A percentile compares a stretch with the other conserved stretches of the same genome.
phyloP scores from a whole-genome alignment of 2,113 vertebrate species.

The Pimephales promelas region DNA sequence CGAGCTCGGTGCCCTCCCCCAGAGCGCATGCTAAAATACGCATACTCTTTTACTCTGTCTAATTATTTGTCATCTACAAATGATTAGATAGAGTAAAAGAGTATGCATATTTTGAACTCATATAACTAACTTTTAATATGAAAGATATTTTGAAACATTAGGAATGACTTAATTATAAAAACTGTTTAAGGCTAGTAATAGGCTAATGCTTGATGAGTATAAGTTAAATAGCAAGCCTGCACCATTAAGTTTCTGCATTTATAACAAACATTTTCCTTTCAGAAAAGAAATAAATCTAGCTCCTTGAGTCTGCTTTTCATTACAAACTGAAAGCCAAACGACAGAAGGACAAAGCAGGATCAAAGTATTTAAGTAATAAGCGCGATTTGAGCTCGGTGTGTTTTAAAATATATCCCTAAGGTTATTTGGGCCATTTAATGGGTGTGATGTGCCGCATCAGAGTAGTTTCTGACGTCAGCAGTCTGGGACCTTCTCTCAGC shows the following conservation, averaged over 20 bases:
- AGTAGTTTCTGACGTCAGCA: conserved; percentile 51
- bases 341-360: not conserved
- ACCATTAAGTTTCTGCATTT: not conserved
- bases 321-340: not conserved
- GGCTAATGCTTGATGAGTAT: too few relatives aligned
- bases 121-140: not conserved
- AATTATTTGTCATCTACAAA: too few relatives aligned
- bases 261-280: not conserved
- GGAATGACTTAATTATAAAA: not conserved
- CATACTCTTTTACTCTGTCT: too few relatives aligned
- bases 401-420: not conserved
- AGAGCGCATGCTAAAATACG: too few relatives aligned
- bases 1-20: too few relatives aligned
- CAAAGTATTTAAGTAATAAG: not conserved
- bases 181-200: not conserved
- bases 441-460: conserved; percentile 44
- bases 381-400: not conserved
- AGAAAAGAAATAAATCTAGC: not conserved
- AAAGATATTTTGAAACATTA: not conserved
- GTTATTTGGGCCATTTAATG: conserved; percentile 7
- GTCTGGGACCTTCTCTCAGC: conserved; percentile 31
- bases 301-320: not conserved
- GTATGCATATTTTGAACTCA: too few relatives aligned
- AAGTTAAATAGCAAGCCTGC: not conserved
- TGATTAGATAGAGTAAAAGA: too few relatives aligned